Conservation (phyloP, 2,888 invertebrate genomes). For the Troides oblongomaculatus region DNA sequence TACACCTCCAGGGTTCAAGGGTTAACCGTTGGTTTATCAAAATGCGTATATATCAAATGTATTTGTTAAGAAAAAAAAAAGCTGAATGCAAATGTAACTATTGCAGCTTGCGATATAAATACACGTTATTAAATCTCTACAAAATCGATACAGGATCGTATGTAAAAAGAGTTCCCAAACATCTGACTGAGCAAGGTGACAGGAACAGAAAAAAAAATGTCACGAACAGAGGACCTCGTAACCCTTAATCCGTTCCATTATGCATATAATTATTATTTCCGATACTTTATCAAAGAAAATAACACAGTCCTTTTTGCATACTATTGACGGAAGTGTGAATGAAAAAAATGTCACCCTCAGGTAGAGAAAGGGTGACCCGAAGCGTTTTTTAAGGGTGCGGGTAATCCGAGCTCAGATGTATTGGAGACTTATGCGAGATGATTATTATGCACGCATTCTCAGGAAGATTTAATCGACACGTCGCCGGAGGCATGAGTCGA, state of each 20-base stretch:
- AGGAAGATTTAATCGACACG: slow-evolving; percentile 67
- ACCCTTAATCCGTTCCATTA: slow-evolving; percentile 76
- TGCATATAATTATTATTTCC: slow-evolving; percentile 81
- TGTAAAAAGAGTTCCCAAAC: slow-evolving; percentile 53
- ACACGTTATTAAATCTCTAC: slow-evolving; percentile 63
- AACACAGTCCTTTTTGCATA: slow-evolving; percentile 78
- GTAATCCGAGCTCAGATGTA: slow-evolving; percentile 65
- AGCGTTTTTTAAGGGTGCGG: slow-evolving; percentile 56
- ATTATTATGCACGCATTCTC: slow-evolving; percentile 78
- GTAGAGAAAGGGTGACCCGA: slow-evolving; percentile 69
- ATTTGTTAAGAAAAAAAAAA: slow-evolving; percentile 42
- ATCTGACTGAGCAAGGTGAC: slow-evolving; percentile 74
- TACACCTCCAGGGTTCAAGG: slow-evolving; percentile 70
- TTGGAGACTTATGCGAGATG: slow-evolving; percentile 59
- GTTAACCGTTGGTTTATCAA: slow-evolving; percentile 57
- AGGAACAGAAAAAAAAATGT: slow-evolving; percentile 64
- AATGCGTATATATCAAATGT: slow-evolving; percentile 36
- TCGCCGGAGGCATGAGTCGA: slow-evolving; percentile 64
- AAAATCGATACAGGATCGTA: slow-evolving; percentile 38
- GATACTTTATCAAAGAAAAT: slow-evolving; percentile 75
- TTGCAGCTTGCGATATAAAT: slow-evolving; percentile 62
- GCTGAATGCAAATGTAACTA: slow-evolving; percentile 40
- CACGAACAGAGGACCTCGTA: slow-evolving; percentile 59
- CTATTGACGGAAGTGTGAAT: slow-evolving; percentile 77
- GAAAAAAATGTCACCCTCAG: slow-evolving; percentile 77